Evolutionary conservation across 1,140 invertebrate genomes (phyloP).

Genomic region (Cyclina sinensis): DNA sequence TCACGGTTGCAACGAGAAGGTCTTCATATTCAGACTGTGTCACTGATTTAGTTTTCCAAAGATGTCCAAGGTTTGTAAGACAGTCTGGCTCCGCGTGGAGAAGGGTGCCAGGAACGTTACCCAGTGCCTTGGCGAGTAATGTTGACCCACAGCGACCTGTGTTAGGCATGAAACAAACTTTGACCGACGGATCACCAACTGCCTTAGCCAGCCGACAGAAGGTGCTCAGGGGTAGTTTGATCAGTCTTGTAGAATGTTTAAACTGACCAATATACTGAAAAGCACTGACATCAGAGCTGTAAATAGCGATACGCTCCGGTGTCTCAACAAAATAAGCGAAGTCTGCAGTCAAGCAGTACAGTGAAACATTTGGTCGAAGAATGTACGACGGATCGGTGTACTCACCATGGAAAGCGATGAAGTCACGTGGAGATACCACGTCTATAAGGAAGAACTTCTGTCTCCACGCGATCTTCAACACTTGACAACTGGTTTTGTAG

Average conservation of each 20-base stretch:
- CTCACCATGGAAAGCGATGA: neutral
- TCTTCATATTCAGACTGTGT: constrained; percentile 18
- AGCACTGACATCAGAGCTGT: neutral
- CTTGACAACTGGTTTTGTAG: constrained; percentile 3
- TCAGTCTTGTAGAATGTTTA: constrained; percentile 1
- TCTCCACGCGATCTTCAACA: neutral
- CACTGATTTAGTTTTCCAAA: neutral
- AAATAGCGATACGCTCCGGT: neutral
- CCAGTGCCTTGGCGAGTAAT: constrained; percentile 1
- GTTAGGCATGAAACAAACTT: constrained; percentile 38
- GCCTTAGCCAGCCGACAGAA: neutral
- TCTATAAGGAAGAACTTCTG: constrained; percentile 35
- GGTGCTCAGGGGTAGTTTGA: neutral
- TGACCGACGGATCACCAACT: neutral
- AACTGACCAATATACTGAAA: constrained; percentile 40
- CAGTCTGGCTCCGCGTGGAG: constrained; percentile 39
- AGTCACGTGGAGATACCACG: constrained; percentile 9
- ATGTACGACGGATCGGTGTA: neutral
- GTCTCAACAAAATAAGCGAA: constrained; percentile 28
- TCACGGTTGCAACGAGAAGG: neutral
- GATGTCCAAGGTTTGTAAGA: constrained; percentile 4
- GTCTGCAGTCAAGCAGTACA: constrained; percentile 6
- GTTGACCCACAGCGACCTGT: constrained; percentile 36
- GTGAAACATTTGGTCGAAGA: constrained; percentile 12
- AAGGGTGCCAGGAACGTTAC: constrained; percentile 7